Conservation (phyloP, 35 echinoderm and acorn worm species). For the Amphiura filiformis region DNA sequence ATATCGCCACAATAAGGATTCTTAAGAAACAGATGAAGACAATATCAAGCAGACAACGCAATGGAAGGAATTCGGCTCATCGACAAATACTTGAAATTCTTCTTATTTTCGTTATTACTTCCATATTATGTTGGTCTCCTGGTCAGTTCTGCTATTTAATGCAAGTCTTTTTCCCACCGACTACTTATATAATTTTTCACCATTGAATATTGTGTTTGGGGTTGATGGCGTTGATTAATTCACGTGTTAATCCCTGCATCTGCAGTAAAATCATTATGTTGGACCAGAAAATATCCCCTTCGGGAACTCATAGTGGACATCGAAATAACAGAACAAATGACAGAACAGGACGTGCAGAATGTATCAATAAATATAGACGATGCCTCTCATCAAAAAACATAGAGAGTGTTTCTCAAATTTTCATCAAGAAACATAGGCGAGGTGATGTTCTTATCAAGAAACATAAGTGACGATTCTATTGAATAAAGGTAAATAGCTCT, state of each 20-base stretch:
- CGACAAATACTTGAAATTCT: slow-evolving; percentile 65
- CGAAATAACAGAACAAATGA: too few species aligned
- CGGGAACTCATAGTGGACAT: too few species aligned
- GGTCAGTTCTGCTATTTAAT: slow-evolving; percentile 58
- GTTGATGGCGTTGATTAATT: slow-evolving; percentile 70
- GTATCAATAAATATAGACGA: too few species aligned
- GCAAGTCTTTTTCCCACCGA: slow-evolving; percentile 25
- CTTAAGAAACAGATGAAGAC: slow-evolving; percentile 31
- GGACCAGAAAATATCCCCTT: too few species aligned
- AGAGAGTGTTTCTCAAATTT: too few species aligned
- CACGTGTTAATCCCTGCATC: slow-evolving; percentile 86
- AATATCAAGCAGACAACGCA: not conserved
- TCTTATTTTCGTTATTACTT: slow-evolving; percentile 76
- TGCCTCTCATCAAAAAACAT: too few species aligned
- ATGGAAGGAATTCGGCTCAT: slow-evolving; percentile 20
- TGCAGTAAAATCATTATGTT: slow-evolving; percentile 43
- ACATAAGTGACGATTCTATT: too few species aligned
- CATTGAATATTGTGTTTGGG: slow-evolving; percentile 51
- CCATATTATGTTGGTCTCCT: slow-evolving; percentile 81
- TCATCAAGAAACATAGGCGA: too few species aligned
- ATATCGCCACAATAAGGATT: slow-evolving; percentile 35
- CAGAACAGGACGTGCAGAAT: too few species aligned
- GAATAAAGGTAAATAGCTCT: too few species aligned
- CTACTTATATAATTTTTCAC: slow-evolving; percentile 47
- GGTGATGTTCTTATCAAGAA: too few species aligned